A percentile compares a stretch with the other conserved stretches of the same genome.
Conservation (phyloP, 1,140 invertebrate species). For the Procambarus clarkii region DNA sequence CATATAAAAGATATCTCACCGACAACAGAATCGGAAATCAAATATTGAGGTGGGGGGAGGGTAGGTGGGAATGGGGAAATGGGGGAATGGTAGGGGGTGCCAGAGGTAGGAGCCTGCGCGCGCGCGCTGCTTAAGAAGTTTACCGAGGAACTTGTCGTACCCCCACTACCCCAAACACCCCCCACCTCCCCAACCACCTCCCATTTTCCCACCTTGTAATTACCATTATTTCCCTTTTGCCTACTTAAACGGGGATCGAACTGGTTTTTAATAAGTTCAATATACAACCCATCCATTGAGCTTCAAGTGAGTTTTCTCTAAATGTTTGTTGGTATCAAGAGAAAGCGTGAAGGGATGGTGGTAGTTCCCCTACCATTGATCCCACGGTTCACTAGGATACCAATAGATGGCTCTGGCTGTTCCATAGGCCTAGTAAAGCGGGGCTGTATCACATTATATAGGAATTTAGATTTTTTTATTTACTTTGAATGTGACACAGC, state of each 20-base stretch:
- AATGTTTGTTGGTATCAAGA: not conserved
- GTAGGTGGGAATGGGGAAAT: not conserved
- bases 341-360: constrained; percentile 23
- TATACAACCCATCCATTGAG: not conserved
- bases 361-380: constrained; percentile 49
- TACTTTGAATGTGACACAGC: not conserved
- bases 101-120: constrained; percentile 54
- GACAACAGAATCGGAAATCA: constrained; percentile 61
- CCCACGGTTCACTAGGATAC: constrained; percentile 38
- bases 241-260: not conserved
- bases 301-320: not conserved
- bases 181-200: too few relatives aligned
- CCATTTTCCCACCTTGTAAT: not conserved
- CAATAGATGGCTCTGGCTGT: constrained; percentile 68
- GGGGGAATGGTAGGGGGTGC: constrained; percentile 33
- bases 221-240: not conserved
- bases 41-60: constrained; percentile 57
- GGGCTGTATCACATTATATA: not conserved
- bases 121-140: constrained; percentile 1
- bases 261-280: not conserved
- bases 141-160: not conserved
- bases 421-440: constrained; percentile 55
- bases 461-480: constrained; percentile 13
- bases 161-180: too few relatives aligned
- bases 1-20: constrained; percentile 11